phyloP scores from a whole-genome alignment of 2,113 vertebrate genomes.

The Chrysemys picta region DNA sequence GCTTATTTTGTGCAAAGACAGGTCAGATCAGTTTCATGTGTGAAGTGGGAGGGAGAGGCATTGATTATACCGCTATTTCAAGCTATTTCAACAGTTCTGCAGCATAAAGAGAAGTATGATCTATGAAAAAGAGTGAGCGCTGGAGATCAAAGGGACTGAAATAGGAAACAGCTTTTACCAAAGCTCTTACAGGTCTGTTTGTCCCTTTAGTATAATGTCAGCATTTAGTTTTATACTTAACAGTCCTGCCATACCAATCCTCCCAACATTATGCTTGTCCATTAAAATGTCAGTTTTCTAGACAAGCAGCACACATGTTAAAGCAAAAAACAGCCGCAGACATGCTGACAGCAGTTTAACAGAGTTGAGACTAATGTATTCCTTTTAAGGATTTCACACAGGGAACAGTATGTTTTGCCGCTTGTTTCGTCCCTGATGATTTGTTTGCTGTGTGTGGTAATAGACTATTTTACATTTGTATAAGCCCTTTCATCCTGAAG shows the following conservation, averaged over 20 bases:
- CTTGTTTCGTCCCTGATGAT: neutral
- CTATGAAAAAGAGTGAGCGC: neutral
- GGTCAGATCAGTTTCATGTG: neutral
- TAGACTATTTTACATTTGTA: neutral
- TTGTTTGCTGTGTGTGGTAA: neutral
- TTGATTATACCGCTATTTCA: neutral
- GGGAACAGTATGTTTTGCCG: neutral
- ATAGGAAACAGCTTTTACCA: neutral
- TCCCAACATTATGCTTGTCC: too few species aligned
- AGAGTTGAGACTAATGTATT: neutral
- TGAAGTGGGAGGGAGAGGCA: neutral
- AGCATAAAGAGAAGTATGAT: neutral
- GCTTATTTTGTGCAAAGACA: neutral
- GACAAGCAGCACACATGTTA: fast-evolving
- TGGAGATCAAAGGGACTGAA: neutral
- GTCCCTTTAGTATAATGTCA: neutral
- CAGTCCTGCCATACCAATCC: fast-evolving
- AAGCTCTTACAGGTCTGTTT: neutral
- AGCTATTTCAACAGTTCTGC: neutral
- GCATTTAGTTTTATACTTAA: neutral
- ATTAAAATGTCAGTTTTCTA: neutral
- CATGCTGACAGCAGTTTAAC: neutral
- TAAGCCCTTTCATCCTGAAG: neutral
- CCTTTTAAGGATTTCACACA: neutral
- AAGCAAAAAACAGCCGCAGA: neutral